A percentile compares a stretch with the other conserved stretches of the same genome.
These are phyloP conservation scores for Plecotus auritus DNA, from an alignment of 2,113 vertebrate genomes.

Conservation along the genomic window DNA sequence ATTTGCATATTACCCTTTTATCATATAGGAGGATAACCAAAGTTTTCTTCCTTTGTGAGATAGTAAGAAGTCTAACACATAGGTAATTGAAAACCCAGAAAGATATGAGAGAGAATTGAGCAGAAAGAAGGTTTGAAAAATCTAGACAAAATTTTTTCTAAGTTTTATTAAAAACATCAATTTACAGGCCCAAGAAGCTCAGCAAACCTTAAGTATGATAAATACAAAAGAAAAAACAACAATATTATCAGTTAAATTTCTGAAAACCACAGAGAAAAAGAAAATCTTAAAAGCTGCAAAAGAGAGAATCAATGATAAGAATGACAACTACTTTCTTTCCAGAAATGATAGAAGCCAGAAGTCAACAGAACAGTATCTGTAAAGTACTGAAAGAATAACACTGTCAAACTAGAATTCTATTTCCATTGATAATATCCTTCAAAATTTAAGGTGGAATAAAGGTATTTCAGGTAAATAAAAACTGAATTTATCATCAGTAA, in stretches of 20 bases:
- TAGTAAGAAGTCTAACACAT: neutral
- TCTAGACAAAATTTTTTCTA: neutral
- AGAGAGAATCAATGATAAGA: neutral
- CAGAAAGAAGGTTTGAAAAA: neutral
- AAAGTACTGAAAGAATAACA: neutral
- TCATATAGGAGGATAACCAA: too few relatives aligned
- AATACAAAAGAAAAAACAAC: neutral
- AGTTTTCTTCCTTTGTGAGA: neutral
- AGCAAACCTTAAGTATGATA: neutral
- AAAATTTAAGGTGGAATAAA: neutral
- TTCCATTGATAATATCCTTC: neutral
- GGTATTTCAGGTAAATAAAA: neutral
- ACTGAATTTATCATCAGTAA: neutral
- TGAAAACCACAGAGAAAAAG: neutral
- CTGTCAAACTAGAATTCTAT: neutral
- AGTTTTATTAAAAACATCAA: neutral
- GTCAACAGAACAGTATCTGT: neutral
- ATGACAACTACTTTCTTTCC: neutral
- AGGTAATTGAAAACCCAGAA: neutral
- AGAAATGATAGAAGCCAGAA: neutral
- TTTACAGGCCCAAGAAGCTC: neutral
- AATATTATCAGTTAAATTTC: neutral
- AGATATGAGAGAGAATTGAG: neutral
- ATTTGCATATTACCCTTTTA: too few relatives aligned
- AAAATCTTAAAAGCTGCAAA: neutral